Conservation (phyloP, 2,797 vertebrate species). For the Mallotus villosus region DNA sequence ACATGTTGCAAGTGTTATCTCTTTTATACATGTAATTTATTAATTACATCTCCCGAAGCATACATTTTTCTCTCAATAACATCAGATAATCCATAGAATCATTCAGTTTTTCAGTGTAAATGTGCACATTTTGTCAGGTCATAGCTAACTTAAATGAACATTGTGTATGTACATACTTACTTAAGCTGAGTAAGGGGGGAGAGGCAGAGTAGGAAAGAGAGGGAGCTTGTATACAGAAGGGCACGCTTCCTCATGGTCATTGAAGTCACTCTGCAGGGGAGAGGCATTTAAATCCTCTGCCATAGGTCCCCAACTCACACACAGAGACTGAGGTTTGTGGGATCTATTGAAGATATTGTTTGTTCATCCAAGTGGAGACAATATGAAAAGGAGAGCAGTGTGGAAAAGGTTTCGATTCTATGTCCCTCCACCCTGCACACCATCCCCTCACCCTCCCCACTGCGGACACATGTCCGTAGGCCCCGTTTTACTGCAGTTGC, state of each 20-base stretch:
- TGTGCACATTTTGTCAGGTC: neutral
- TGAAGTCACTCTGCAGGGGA: conserved; percentile 30
- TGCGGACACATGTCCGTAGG: conserved; percentile 25
- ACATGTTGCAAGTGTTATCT: conserved; percentile 44
- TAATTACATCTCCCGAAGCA: conserved; percentile 52
- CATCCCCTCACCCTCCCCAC: conserved; percentile 16
- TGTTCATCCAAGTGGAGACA: conserved; percentile 55
- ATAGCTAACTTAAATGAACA: neutral
- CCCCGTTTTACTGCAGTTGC: conserved; percentile 11
- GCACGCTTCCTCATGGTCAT: conserved; percentile 16
- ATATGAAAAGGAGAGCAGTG: conserved; percentile 53
- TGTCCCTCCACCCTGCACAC: conserved; percentile 6
- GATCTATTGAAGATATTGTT: conserved; percentile 61
- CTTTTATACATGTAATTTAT: conserved; percentile 55
- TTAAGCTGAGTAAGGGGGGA: neutral
- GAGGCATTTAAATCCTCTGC: conserved; percentile 40
- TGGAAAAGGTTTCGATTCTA: conserved; percentile 63
- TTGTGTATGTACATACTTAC: neutral
- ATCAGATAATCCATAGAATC: conserved; percentile 22
- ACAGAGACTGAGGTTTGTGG: conserved; percentile 39
- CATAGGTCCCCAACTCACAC: conserved; percentile 24
- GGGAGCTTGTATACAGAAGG: neutral
- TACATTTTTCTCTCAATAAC: conserved; percentile 66
- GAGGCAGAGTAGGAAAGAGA: conserved; percentile 15
- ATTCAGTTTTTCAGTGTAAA: neutral